These are phyloP conservation scores for Ploceus nigricollis DNA, from an alignment of 2,113 vertebrate species.

Conservation along the genomic window DNA sequence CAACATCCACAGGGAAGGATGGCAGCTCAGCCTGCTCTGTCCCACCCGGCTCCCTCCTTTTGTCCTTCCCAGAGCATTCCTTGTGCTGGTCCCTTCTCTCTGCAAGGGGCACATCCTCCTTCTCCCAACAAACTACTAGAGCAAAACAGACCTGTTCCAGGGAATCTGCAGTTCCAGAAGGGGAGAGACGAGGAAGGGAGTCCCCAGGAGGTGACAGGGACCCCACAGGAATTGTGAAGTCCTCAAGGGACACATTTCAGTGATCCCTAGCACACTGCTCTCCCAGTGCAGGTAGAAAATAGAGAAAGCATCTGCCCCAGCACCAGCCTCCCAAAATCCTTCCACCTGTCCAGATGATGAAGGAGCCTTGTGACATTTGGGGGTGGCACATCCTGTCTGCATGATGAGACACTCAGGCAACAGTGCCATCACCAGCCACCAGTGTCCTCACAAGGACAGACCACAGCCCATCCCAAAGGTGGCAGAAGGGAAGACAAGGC, in stretches of 20 bases:
- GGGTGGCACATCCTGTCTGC: not conserved
- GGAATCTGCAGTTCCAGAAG: not conserved
- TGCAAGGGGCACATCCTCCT: not conserved
- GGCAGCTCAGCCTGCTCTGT: not conserved
- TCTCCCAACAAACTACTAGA: not conserved
- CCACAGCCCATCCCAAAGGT: not conserved
- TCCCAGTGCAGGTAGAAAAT: not conserved
- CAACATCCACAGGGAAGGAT: not conserved
- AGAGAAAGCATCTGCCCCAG: not conserved
- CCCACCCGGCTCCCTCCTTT: not conserved
- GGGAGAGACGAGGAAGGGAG: not conserved
- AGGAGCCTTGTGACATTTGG: not conserved
- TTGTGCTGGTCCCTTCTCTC: not conserved
- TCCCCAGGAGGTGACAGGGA: not conserved
- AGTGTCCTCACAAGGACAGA: not conserved
- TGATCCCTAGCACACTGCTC: too few relatives aligned
- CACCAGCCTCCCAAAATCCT: not conserved
- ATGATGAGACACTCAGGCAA: not conserved
- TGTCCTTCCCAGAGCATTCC: not conserved
- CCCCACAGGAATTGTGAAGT: not conserved
- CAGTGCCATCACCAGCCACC: not conserved
- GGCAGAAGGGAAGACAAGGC: not conserved
- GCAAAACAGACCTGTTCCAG: not conserved
- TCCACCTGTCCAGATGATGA: not conserved
- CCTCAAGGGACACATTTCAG: rapidly evolving